Base-by-base conservation (phyloP, 2,888 invertebrate genomes). In the Acholoe squamosa region DNA sequence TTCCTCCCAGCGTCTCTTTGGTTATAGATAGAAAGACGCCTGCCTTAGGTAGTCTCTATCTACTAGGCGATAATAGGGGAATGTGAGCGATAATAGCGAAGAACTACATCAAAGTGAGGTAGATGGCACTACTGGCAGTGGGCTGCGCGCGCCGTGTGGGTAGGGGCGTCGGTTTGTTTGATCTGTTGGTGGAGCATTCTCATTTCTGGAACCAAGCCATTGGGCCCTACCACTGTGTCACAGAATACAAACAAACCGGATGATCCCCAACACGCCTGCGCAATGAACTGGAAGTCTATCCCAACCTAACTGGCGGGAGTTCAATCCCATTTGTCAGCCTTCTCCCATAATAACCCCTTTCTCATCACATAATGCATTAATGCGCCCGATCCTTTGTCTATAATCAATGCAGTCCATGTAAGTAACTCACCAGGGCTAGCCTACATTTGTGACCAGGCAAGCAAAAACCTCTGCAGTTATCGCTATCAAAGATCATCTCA, bases 21-120 rank as follows among this genome's bases (percentile, higher is more conserved):
- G 43, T 7, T 61, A 61, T 14, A 10, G 61, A 7, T 61, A n/a
- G n/a, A n/a, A 61, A n/a, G 61, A 61, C n/a, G 61, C 19, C 19
- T 61, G 61, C 61, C n/a, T 61, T 61, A 14, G n/a, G 61, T 12
- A 19, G 61, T 61, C 61, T 61, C 61, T n/a, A 14, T 61, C 61
- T n/a, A 61, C 12, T 61, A 19, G n/a, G 61, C 61, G 61, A 61
- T 61, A 61, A 61, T 61, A 61, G 61, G 61, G 61, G 7, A 14
- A 28, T 25, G 31, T 71, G 71, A 25, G 71, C 3, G 28, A 71
- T 71, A 71, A 71, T 71, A 71, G 14, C 71, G 71, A 28, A 71
- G 25, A 71, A 28, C 71, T 71, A 71, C 71, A n/a, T 71, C 71
- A 71, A 71, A 71, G 71, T 61, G 61, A 61, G 14, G 61, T n/a